phyloP scores from a whole-genome alignment of 1,140 invertebrate species.

The Papilio dardanus region DNA sequence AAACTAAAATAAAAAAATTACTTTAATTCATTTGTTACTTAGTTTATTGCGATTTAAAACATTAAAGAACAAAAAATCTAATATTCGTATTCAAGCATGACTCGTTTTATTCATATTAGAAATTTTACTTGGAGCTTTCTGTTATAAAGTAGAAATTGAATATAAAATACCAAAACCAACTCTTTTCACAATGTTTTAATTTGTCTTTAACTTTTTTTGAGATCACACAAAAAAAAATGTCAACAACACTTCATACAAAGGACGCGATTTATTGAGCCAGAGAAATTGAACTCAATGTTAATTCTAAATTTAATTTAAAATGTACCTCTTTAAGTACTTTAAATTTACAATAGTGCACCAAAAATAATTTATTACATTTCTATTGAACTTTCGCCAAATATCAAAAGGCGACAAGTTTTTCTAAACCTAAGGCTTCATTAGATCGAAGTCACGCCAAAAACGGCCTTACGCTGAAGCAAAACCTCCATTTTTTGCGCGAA shows the following conservation, averaged over 20 bases:
- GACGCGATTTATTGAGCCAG: not conserved
- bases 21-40: not conserved
- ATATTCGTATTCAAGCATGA: not conserved
- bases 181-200: not conserved
- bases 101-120: not conserved
- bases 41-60: not conserved
- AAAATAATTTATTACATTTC: not conserved
- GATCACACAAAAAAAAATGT: not conserved
- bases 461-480: no score
- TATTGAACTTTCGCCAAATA: conserved; percentile 14
- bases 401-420: conserved; percentile 32
- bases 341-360: conserved; percentile 9
- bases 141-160: not conserved
- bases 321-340: not conserved
- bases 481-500: no score
- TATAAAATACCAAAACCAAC: not conserved
- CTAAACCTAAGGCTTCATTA: no score
- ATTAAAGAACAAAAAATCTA: not conserved
- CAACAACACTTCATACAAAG: not conserved
- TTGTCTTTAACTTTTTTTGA: not conserved
- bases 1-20: not conserved
- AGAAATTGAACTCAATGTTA: not conserved
- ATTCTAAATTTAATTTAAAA: not conserved
- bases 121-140: not conserved
- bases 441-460: no score